Conservation (phyloP, 2,113 vertebrate genomes). For the Chinchilla lanigera region DNA sequence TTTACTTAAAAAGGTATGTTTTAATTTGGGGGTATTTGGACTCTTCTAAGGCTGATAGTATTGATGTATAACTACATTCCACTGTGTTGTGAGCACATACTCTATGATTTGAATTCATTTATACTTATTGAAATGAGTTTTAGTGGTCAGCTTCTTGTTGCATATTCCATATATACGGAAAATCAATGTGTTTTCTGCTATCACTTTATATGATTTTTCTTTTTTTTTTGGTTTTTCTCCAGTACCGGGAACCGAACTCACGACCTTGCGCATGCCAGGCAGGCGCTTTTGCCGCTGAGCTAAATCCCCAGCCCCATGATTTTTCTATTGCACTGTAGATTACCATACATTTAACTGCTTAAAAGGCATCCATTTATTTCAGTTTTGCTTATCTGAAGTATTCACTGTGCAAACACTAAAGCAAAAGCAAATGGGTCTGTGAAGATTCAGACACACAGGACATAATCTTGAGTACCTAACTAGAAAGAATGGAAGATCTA, state of each 20-base stretch:
- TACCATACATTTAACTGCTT: background rate
- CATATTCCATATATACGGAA: background rate
- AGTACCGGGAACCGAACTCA: too few relatives aligned
- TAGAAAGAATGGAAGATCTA: background rate
- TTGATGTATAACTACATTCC: background rate
- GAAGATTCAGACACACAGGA: background rate
- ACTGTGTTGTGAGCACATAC: background rate
- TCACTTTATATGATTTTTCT: too few relatives aligned
- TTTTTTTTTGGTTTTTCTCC: too few relatives aligned
- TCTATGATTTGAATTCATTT: background rate
- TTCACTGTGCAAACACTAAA: background rate
- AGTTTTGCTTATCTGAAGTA: background rate
- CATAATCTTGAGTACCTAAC: background rate
- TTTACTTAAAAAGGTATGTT: background rate
- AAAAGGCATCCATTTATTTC: background rate
- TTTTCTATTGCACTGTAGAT: background rate
- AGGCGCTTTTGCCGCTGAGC: too few relatives aligned
- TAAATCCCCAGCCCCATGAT: too few relatives aligned
- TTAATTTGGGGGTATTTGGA: background rate
- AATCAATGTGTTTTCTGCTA: background rate
- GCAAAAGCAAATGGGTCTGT: background rate
- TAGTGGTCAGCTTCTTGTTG: background rate
- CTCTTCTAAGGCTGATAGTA: background rate
- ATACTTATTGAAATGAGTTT: background rate
- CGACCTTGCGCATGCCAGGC: too few relatives aligned